These are phyloP conservation scores for Ictidomys tridecemlineatus DNA, from an alignment of 2,113 vertebrate genomes.

Conservation along the genomic window DNA sequence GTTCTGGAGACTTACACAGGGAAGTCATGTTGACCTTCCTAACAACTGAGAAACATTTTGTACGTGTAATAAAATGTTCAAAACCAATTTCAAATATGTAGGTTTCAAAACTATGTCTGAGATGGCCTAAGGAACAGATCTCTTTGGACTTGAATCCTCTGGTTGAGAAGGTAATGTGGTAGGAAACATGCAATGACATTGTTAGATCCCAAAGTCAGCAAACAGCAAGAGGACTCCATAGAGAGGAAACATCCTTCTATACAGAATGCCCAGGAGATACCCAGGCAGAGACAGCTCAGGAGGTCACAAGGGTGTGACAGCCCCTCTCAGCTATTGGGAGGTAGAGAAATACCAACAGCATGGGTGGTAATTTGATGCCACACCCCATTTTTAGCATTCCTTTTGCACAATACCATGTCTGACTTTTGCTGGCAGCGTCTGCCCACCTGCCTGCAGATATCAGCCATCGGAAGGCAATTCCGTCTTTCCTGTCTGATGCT, in stretches of 20 bases:
- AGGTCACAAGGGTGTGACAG: not conserved
- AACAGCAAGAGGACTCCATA: not conserved
- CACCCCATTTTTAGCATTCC: constrained; percentile 45
- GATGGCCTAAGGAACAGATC: not conserved
- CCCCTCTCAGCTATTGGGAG: not conserved
- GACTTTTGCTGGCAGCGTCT: constrained; percentile 26
- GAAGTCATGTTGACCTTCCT: not conserved
- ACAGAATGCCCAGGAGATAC: not conserved
- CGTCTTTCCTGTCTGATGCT: not conserved
- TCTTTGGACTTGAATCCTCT: not conserved
- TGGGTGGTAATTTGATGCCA: not conserved
- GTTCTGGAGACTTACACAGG: not conserved
- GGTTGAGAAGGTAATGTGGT: not conserved
- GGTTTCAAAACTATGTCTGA: not conserved
- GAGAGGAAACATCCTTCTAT: not conserved
- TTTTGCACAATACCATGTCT: constrained; percentile 66
- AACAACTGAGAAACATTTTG: not conserved
- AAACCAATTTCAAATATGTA: not conserved
- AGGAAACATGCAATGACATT: not conserved
- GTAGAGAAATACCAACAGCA: not conserved
- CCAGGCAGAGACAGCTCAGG: not conserved
- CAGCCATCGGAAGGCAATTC: constrained; percentile 26
- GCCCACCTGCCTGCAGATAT: constrained; percentile 59
- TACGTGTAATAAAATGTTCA: not conserved
- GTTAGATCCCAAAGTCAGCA: not conserved